Evolutionary conservation across 2,888 invertebrate species (phyloP).

Genomic region (Dolichopus griseipennis): DNA sequence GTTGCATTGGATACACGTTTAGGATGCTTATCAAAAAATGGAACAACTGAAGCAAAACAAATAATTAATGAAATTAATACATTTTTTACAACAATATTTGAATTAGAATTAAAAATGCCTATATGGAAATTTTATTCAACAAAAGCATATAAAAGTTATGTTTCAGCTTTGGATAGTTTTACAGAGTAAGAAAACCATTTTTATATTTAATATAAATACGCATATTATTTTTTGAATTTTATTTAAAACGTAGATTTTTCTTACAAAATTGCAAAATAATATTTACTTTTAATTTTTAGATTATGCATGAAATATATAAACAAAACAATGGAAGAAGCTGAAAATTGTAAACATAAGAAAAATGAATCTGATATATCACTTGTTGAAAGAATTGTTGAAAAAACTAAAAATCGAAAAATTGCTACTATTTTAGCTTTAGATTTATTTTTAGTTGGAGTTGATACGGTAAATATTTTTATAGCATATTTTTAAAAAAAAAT

Average conservation of each 20-base stretch:
- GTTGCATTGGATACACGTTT: constrained; percentile 74
- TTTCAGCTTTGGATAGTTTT: constrained; percentile 62
- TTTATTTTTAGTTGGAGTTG: constrained; percentile 69
- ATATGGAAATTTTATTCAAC: constrained; percentile 66
- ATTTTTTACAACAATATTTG: constrained; percentile 68
- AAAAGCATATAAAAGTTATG: constrained; percentile 59
- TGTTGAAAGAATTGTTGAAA: constrained; percentile 49
- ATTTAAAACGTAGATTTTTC: background rate
- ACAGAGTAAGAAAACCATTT: constrained; percentile 49
- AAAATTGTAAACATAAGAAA: constrained; percentile 30
- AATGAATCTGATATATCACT: constrained; percentile 48
- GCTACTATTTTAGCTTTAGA: constrained; percentile 68
- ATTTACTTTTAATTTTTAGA: constrained; percentile 32
- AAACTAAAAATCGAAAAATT: constrained; percentile 50
- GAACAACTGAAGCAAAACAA: constrained; percentile 58
- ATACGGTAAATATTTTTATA: constrained; percentile 50
- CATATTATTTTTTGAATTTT: constrained; percentile 5
- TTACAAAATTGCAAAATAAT: constrained; percentile 16
- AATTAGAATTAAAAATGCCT: constrained; percentile 64
- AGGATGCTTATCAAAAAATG: constrained; percentile 56
- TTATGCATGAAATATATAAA: constrained; percentile 51
- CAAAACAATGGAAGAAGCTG: constrained; percentile 47
- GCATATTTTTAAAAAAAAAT: no score
- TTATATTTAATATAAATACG: background rate
- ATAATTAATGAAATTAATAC: constrained; percentile 70